A percentile compares a stretch with the other conserved stretches of the same genome.
These are phyloP conservation scores for Rhinophrynus dorsalis DNA, from an alignment of 2,797 vertebrate species.

Conservation along the genomic window DNA sequence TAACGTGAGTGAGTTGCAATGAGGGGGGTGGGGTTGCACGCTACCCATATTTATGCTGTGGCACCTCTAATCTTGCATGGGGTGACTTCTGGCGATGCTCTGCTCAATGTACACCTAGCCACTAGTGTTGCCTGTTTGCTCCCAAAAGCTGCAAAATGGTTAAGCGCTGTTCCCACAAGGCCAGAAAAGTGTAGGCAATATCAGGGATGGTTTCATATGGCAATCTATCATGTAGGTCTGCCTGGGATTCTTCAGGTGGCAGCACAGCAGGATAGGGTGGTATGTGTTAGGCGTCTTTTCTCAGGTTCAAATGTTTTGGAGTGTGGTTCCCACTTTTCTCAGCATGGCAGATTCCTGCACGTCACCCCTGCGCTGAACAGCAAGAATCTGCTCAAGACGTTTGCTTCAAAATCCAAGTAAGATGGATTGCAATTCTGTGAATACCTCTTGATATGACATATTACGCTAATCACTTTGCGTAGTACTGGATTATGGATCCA, in stretches of 20 bases:
- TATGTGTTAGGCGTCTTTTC: rapidly evolving
- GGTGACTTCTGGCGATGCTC: background rate
- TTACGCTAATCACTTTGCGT: too few relatives aligned
- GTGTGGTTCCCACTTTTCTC: too few relatives aligned
- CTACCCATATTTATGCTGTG: too few relatives aligned
- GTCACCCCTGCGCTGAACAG: conserved; percentile 37
- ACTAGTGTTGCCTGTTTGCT: conserved; percentile 5
- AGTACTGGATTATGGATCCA: too few relatives aligned
- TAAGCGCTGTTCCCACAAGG: too few relatives aligned
- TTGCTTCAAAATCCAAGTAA: conserved; percentile 66
- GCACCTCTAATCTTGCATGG: background rate
- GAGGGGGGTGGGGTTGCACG: too few relatives aligned
- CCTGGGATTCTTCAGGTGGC: background rate
- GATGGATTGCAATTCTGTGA: background rate
- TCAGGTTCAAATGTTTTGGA: background rate
- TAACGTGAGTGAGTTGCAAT: too few relatives aligned
- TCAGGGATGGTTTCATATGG: rapidly evolving
- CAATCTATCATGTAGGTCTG: background rate
- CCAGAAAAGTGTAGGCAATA: rapidly evolving
- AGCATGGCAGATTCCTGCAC: conserved; percentile 44
- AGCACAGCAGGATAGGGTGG: background rate
- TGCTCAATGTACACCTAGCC: too few relatives aligned
- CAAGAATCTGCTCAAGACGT: conserved; percentile 62
- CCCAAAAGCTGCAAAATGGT: background rate
- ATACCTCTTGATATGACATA: too few relatives aligned